Evolutionary conservation across 2,113 vertebrate species (phyloP), one percentile per base, ranked within the genome.

Genomic region (Cepphus grylle): DNA sequence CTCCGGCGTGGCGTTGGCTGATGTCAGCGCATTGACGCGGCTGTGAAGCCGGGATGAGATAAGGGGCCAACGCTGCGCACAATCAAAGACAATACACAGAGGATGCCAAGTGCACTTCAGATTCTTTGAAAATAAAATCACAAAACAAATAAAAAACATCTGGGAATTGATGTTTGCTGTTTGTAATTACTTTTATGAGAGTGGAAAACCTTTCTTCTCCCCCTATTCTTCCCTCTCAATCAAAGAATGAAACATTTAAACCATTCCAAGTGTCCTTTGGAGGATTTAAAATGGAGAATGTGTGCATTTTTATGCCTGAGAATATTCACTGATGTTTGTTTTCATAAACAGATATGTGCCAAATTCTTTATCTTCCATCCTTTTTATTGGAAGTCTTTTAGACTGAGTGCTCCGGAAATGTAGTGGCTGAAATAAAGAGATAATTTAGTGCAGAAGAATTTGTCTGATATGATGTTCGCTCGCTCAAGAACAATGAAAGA

Each of bases 301-400:
- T 77, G 66, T 59, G 81, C 59, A 47, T 93, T 95, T 92, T 90
- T 86, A 17, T 80, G 50, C 42, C 89, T 95, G 94, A 89, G 78
- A 93, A 93, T 90, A 83, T 67, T 85, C 84, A 80, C 81, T 82
- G 87, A 42, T 67, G 66, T 72, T 62, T 91, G 78, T 86, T 96
- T 90, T 94, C 89, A 96, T 95, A 93, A 95, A 77, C 71, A 93
- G 74, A 83, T 82, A 94, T 11, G 71, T 80, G 91, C 84, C 93
- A 94, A 90, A 86, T 80, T 93, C 81, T 74, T 94, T 95, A 91
- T 96, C 93, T 94, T 72, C 55, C 3, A 2, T 76, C 74, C 59
- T 95, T 90, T 89, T 95, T 95, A 77, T 95, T 91, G 84, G 89
- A 82, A 9, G 62, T 55, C 50, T 95, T 63, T 91, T 93, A 89